Evolutionary conservation across 2,113 vertebrate genomes (phyloP), one percentile per base, ranked within the genome.

Genomic region (Apeltes quadracus): DNA sequence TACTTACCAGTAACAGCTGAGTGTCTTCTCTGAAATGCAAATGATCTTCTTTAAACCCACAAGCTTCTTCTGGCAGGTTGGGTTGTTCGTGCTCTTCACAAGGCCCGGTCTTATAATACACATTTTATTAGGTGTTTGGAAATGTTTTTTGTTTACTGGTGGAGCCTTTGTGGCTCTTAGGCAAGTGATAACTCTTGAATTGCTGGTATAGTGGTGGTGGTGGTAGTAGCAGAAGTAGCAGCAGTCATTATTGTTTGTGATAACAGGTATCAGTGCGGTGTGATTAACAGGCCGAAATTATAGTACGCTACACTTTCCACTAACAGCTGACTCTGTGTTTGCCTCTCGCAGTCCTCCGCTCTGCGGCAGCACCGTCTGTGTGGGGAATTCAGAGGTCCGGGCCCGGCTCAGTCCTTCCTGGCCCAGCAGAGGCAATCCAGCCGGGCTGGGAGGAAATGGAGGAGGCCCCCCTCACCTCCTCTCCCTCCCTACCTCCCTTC

Each of bases 321-420:
- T 7, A 22, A 55, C 7, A 50, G 53, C 46, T 69, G 48, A 72
- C 51, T 34, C 32, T 61, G 12, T 13, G 38, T 48, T 44, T 83
- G 7, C 36, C 43, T 56, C 53, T 64, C 68, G 18, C 84, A 96
- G 95, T 93, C 92, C 11, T 89, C 92, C 76, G 91, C 92, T 39
- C 72, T 95, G 50, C 93, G 93, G 77, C 93, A 94, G 66, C 89
- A 88, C 62, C 75, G 86, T 3, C 76, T 89, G 10, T 85, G 87
- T 46, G 85, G 92, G 1, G 63, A 86, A 39, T 72, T 83, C 3
- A 72, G 69, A 12, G 56, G 67, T 2, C 76, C 92, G 0, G 79
- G 89, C 1, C 89, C 81, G 1, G 91, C 93, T 36, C 94, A 94
- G 87, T 96, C 95, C 0, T 96, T 96, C 86, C 90, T 95, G 76